Evolutionary conservation across 2,797 vertebrate species (phyloP), one percentile per base, ranked within the genome.

Genomic region (Rallus crepitans): DNA sequence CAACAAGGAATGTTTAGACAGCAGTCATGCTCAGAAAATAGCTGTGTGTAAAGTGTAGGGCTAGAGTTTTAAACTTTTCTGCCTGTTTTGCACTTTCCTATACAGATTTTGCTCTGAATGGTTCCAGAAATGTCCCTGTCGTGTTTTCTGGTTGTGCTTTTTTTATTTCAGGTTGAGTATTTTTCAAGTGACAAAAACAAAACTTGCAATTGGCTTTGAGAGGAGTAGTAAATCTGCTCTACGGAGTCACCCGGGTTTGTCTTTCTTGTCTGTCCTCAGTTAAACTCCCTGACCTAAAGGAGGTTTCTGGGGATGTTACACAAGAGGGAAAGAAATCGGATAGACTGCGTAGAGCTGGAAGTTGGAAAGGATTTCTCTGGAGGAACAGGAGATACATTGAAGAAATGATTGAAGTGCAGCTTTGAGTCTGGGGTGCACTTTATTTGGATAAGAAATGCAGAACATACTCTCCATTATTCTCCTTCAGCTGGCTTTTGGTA

Each of bases 301-400:
- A 92, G 86, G 21, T 93, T 94, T 85, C 66, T 47, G 78, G 56
- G 66, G 15, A 31, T 64, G 40, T 94, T 96, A 86, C 7, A 24
- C 78, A 94, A 94, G 80, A 69, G 85, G 42, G 60, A 79, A 81
- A 15, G 52, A 80, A 70, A 50, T 65, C n/a, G 57, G 48, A 45
- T 50, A 24, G 48, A 21, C 37, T 79, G 8, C 71, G 25, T 66
- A 66, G 50, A 61, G 56, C 39, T 89, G 79, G 6, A 73, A 69
- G 61, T 59, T 73, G 39, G 31, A 71, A 84, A 69, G 57, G 19
- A 33, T 37, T 66, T 24, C 60, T 33, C 11, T 59, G 27, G 45
- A 69, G 59, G 89, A 89, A 53, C 8, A n/a, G 37, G 20, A 80
- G 27, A 61, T 71, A 57, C 0, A 0, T 10, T 68, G 57, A 77